A percentile compares a stretch with the other conserved stretches of the same genome.
phyloP scores from a whole-genome alignment of 2,797 vertebrate genomes.

The Austrolebias charrua region DNA sequence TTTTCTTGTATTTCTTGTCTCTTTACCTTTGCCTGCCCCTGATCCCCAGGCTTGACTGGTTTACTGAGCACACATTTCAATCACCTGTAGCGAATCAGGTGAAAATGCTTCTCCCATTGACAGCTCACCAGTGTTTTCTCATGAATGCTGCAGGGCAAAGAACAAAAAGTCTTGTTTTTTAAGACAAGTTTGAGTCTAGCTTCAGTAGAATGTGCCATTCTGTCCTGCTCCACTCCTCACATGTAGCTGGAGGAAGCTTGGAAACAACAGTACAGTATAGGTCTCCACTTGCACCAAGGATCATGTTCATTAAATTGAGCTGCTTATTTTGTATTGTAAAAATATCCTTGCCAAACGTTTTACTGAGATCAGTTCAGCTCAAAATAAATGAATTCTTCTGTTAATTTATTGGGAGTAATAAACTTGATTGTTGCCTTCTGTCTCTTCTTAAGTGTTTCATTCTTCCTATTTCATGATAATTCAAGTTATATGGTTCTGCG shows the following conservation, averaged over 20 bases:
- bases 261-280: neutral
- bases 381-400: too few species aligned
- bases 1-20: neutral
- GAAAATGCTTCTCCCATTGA: neutral
- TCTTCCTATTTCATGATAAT: too few species aligned
- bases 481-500: too few species aligned
- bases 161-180: neutral
- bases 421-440: too few species aligned
- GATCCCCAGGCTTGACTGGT: neutral
- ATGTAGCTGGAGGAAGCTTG: too few species aligned
- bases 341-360: too few species aligned
- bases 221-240: neutral
- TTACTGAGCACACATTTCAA: neutral
- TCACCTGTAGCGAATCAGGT: neutral
- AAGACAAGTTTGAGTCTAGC: neutral
- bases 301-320: neutral
- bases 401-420: too few species aligned
- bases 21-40: neutral
- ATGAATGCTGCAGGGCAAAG: neutral
- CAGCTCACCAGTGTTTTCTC: neutral
- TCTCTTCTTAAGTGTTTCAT: too few species aligned
- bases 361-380: too few species aligned
- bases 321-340: neutral
- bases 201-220: neutral
- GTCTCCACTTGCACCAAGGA: neutral